Conservation (phyloP, 2,797 vertebrate genomes). For the Potorous gilbertii region DNA sequence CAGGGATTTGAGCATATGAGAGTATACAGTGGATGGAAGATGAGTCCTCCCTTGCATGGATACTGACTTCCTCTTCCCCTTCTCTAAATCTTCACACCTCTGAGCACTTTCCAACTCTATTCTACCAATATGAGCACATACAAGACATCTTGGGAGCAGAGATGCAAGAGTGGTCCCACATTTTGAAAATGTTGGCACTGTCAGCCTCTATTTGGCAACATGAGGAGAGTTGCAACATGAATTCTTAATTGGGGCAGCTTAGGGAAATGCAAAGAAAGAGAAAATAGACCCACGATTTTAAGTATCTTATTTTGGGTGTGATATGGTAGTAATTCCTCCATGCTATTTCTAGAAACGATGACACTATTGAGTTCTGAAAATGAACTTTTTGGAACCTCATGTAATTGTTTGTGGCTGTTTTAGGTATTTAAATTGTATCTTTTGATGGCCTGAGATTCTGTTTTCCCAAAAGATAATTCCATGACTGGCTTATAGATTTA, state of each 20-base stretch:
- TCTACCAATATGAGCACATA: conserved; percentile 34
- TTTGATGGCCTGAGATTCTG: not conserved
- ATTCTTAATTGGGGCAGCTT: conserved; percentile 75
- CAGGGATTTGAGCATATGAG: conserved; percentile 13
- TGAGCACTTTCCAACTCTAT: conserved; percentile 52
- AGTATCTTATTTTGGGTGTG: conserved; percentile 23
- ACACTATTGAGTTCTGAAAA: conserved; percentile 13
- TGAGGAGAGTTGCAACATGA: conserved; percentile 56
- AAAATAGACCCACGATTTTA: not conserved
- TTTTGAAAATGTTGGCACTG: conserved; percentile 42
- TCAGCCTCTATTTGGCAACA: conserved; percentile 25
- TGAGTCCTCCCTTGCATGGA: conserved; percentile 70
- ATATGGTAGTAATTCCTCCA: not conserved
- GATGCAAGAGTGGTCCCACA: conserved; percentile 3
- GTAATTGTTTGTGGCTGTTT: not conserved
- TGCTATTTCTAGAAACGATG: conserved; percentile 23
- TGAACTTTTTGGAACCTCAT: conserved; percentile 12
- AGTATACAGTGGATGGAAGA: conserved; percentile 28
- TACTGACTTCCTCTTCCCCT: conserved; percentile 47
- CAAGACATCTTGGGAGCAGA: conserved; percentile 38
- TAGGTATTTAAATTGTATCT: conserved; percentile 18
- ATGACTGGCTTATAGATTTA: not conserved
- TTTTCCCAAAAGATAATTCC: not conserved
- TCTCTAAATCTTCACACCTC: conserved; percentile 40
- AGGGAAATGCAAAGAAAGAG: conserved; percentile 14